Percentiles rank a stretch among this genome's conserved stretches.
These are phyloP conservation scores for Auanema freiburgensis DNA, from an alignment of 2,888 invertebrate genomes.

Conservation along the genomic window DNA sequence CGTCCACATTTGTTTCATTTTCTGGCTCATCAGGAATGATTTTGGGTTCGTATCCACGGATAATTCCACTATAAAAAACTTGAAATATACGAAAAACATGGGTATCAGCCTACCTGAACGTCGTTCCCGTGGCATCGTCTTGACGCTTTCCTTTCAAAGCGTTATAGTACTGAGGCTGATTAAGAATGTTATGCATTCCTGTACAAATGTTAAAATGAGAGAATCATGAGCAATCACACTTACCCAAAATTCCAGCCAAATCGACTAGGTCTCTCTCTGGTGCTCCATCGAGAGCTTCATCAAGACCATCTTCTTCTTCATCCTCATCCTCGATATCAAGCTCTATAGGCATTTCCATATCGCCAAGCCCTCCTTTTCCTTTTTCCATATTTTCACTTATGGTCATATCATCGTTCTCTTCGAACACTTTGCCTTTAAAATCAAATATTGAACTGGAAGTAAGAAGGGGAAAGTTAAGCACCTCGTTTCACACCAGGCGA, in stretches of 20 bases:
- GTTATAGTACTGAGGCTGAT: conserved; percentile 98
- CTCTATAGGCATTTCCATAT: conserved; percentile 62
- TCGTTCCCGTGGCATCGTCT: conserved; percentile 60
- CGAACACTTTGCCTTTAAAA: conserved; percentile 28
- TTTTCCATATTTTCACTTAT: too few species aligned
- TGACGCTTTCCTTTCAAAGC: conserved; percentile 71
- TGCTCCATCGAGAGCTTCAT: conserved; percentile 78
- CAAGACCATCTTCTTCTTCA: conserved; percentile 39
- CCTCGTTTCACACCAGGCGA: conserved; percentile 87
- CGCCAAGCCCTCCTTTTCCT: conserved; percentile 18
- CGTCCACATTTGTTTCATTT: conserved; percentile 92
- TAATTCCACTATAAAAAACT: conserved; percentile 73
- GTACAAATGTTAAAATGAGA: conserved; percentile 70
- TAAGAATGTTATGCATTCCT: conserved; percentile 99
- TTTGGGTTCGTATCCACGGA: conserved; percentile 89
- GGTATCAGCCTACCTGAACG: conserved; percentile 36
- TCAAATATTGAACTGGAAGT: conserved; percentile 11
- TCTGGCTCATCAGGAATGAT: conserved; percentile 91
- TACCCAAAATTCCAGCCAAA: conserved; percentile 78
- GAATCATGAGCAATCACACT: conserved; percentile 7
- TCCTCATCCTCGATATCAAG: conserved; percentile 66
- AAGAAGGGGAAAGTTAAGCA: conserved; percentile 67
- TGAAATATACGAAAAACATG: not conserved
- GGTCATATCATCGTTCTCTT: conserved; percentile 20
- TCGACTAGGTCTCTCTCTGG: conserved; percentile 97